Base-by-base conservation (phyloP, 2,113 vertebrate genomes). In the Eonycteris spelaea region DNA sequence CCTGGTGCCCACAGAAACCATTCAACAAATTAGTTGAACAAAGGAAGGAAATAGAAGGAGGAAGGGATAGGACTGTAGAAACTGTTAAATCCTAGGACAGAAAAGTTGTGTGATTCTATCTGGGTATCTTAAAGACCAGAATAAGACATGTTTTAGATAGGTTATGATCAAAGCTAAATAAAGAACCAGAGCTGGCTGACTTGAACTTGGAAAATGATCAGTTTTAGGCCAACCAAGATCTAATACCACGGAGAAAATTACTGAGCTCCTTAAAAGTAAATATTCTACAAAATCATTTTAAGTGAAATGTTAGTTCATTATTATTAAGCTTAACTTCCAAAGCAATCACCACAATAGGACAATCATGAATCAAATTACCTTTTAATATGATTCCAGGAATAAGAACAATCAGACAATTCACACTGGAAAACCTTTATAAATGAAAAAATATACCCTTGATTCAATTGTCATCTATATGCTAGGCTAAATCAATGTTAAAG, bases 251-350 rank as follows among this genome's bases (percentile, higher is more conserved):
- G 7, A 71, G 74, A 89, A 93, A 94, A 97, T 77, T 59, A 88
- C 48, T 83, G 63, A 91, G 73, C 53, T 78, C 45, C 78, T 91
- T 55, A 78, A 91, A 77, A 57, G 63, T 83, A 78, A 95, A 85
- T 65, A 59, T 78, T 83, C 55, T 91, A 75, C 10, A 92, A 0
- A 94, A 84, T 55, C 26, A 95, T 57, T 89, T 71, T 80, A 95
- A 88, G 70, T 93, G 73, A 90, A 73, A 94, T 95, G 63, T 83
- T 88, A 93, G 74, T 91, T 82, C 55, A 88, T 82, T 91, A 75
- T 55, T 51, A 51, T 94, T 93, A 93, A 96, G 77, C n/a, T 85
- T 90, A 61, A 85, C 91, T 96, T 95, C 13, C 68, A 95, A 86
- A 90, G 79, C 22, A 82, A 74, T 78, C 67, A 68, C 53, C 75